Percentiles rank a stretch among this genome's conserved stretches.
Conservation (phyloP, 2,113 vertebrate species). For the Cyphomyrus discorhynchus region DNA sequence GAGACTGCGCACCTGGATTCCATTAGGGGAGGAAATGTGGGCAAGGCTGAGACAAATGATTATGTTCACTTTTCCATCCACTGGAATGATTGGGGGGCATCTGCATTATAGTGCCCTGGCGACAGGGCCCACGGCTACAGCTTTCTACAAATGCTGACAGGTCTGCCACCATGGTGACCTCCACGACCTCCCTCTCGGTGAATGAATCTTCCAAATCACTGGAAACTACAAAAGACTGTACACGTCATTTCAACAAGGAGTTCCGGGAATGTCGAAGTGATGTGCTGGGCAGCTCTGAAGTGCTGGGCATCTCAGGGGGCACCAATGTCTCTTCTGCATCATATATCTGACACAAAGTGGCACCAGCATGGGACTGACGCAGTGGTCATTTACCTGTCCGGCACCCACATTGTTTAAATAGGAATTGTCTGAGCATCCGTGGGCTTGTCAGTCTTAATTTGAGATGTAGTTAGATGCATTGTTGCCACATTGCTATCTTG, state of each 20-base stretch:
- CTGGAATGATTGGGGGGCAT: neutral
- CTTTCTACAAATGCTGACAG: neutral
- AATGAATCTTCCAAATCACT: neutral
- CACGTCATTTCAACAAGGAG: neutral
- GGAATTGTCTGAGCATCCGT: too few species aligned
- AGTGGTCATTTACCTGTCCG: too few species aligned
- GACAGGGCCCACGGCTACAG: neutral
- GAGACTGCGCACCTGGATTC: neutral
- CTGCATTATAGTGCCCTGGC: neutral
- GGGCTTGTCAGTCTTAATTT: too few species aligned
- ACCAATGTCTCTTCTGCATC: neutral
- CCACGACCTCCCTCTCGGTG: neutral
- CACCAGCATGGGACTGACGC: too few species aligned
- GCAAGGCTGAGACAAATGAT: neutral
- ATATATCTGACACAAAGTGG: too few species aligned
- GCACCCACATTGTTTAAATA: too few species aligned
- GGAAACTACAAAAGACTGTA: neutral
- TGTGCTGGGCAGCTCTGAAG: neutral
- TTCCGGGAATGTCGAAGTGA: neutral
- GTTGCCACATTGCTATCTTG: too few species aligned
- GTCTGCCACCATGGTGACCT: neutral
- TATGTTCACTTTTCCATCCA: neutral
- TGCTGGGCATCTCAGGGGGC: neutral
- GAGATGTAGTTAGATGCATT: too few species aligned
- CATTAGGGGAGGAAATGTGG: neutral